These are phyloP conservation scores for Cyclophora albipunctata DNA, from an alignment of 2,888 invertebrate genomes.

Conservation along the genomic window DNA sequence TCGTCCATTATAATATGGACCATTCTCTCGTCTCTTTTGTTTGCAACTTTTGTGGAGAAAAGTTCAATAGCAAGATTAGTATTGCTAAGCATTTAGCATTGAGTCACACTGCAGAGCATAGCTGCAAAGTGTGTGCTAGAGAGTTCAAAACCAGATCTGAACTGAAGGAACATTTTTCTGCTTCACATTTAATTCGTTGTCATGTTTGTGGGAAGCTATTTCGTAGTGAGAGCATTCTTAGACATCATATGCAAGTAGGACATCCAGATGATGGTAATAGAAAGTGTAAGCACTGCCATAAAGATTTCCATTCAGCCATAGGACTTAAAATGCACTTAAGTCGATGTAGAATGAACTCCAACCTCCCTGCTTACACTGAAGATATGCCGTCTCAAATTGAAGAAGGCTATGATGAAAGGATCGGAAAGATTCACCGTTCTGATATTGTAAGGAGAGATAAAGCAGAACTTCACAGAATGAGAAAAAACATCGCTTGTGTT, in stretches of 20 bases:
- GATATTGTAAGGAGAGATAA: too few relatives aligned
- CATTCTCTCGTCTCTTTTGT: conserved; percentile 45
- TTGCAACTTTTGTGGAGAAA: conserved; percentile 50
- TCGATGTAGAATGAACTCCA: conserved; percentile 43
- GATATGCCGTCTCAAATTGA: too few relatives aligned
- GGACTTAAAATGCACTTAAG: conserved; percentile 47
- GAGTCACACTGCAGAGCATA: conserved; percentile 45
- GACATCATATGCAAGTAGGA: conserved; percentile 42
- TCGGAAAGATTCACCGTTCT: too few relatives aligned
- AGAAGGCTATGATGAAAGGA: too few relatives aligned
- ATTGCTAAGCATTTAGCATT: conserved; percentile 43
- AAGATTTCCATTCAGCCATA: conserved; percentile 41
- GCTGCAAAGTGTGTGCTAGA: conserved; percentile 44
- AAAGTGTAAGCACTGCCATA: conserved; percentile 51
- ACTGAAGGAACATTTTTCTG: conserved; percentile 34
- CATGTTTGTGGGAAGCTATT: conserved; percentile 42
- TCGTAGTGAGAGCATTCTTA: conserved; percentile 33
- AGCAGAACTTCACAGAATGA: too few relatives aligned
- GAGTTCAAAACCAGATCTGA: conserved; percentile 27
- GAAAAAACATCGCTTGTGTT: conserved; percentile 48
- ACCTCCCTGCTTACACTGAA: neutral
- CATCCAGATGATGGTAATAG: conserved; percentile 40
- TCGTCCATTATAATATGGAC: conserved; percentile 42
- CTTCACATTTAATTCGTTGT: conserved; percentile 47
- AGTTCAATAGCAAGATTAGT: conserved; percentile 48